Evolutionary conservation across 2,113 vertebrate species (phyloP), one percentile per base, ranked within the genome.

Genomic region (Phoxinus phoxinus): DNA sequence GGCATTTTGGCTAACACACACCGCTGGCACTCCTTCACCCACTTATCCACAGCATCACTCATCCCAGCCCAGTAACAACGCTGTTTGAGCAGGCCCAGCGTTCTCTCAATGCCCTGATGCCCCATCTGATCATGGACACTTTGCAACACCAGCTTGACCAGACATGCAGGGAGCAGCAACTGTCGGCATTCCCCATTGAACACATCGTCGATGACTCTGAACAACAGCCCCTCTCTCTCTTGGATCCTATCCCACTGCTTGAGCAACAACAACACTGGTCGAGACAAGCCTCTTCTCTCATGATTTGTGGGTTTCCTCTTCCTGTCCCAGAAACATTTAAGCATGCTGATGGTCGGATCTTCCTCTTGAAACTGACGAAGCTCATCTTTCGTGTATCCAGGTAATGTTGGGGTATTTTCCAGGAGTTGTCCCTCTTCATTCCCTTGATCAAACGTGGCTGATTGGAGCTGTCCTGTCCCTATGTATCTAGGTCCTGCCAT

Each of bases 71-170:
- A n/a, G n/a, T 32, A 76, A 30, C 83, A 84, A 3, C 41, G 59
- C 32, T 59, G 71, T 3, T 13, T 72, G 11, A 81, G 27, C 7
- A 73, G 23, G 0, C 1, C 10, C 3, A 65, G 19, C 0, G 69
- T 82, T 0, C 41, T 19, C 4, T 82, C 79, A 1, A 73, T 48
- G 1, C 79, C 79, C 12, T 86, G 79, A n/a, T 82, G 69, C 9
- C 85, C 85, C 79, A 86, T 86, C 2, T 37, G 3, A 7, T 86
- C 58, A 74, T 86, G 85, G 1, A 86, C 79, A 51, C 69, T 74
- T 17, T 10, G 21, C 15, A 86, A 51, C 25, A 81, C 78, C 9
- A 23, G 15, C 1, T 35, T 6, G 21, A 48, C 46, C 1, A 65
- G 19, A 75, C 85, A 44, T 7, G 4, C 2, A 0, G 67, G 85